Evolutionary conservation across 1,140 invertebrate species (phyloP).

Genomic region (Pseudomyrmex pallidus): DNA sequence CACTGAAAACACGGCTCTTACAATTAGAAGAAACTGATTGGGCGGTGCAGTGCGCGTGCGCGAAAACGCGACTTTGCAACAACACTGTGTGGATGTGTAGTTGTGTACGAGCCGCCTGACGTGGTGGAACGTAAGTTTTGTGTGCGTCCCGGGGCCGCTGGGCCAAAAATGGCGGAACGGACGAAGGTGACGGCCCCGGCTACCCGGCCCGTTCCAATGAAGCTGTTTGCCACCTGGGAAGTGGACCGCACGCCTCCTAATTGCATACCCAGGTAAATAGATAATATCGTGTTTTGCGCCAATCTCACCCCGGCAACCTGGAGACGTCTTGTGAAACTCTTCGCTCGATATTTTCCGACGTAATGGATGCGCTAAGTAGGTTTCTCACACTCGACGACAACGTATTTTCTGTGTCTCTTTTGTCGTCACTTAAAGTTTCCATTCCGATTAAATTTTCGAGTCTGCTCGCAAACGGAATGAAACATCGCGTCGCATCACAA

Average conservation of each 20-base stretch:
- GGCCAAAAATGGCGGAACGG: slow-evolving; percentile 86
- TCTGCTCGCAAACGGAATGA: slow-evolving; percentile 17
- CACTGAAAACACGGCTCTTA: too few species aligned
- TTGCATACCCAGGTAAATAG: slow-evolving; percentile 96
- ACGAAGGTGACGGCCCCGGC: slow-evolving; percentile 82
- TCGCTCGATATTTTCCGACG: slow-evolving; percentile 21
- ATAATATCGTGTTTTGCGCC: background rate
- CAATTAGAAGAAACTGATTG: too few species aligned
- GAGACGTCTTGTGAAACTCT: background rate
- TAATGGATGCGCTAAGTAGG: slow-evolving; percentile 52
- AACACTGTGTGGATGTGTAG: background rate
- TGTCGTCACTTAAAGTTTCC: slow-evolving; percentile 2
- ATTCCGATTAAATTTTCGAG: slow-evolving; percentile 16
- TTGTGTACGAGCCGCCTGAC: slow-evolving; percentile 72
- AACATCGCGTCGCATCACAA: background rate
- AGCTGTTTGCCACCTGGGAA: slow-evolving; percentile 98
- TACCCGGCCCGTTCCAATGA: slow-evolving; percentile 97
- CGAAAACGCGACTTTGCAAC: too few species aligned
- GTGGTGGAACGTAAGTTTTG: slow-evolving; percentile 68
- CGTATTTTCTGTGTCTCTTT: slow-evolving; percentile 61
- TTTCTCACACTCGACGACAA: slow-evolving; percentile 26
- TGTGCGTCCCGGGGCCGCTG: slow-evolving; percentile 66
- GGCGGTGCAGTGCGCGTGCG: too few species aligned
- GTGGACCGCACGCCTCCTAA: slow-evolving; percentile 98
- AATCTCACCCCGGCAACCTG: background rate